phyloP scores from a whole-genome alignment of 1,140 invertebrate genomes.

The Pteromalus puparum region DNA sequence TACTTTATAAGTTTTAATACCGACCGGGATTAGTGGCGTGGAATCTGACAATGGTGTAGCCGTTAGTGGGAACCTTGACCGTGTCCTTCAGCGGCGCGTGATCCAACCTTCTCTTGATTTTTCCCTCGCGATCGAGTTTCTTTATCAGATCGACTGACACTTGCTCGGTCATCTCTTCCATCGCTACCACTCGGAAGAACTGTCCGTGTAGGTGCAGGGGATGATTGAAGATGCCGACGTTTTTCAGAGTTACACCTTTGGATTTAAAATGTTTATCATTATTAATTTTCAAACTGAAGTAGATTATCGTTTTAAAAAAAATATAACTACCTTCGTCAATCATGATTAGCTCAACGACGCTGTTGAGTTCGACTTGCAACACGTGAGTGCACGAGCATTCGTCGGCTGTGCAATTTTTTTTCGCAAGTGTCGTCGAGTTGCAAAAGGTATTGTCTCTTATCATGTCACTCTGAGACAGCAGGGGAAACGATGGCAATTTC shows the following conservation, averaged over 20 bases:
- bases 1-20: not conserved
- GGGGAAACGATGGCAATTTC: conserved; percentile 53
- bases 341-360: conserved; percentile 29
- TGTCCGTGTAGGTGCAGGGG: conserved; percentile 92
- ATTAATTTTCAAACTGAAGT: no score
- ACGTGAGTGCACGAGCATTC: conserved; percentile 36
- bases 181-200: conserved; percentile 87
- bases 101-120: conserved; percentile 84
- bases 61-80: conserved; percentile 90
- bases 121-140: conserved; percentile 81
- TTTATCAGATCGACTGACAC: conserved; percentile 83
- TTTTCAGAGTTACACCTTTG: no score
- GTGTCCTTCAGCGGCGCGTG: conserved; percentile 90
- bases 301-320: not conserved
- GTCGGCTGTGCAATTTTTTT: not conserved
- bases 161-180: conserved; percentile 80
- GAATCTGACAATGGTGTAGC: conserved; percentile 82
- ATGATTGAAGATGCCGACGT: conserved; percentile 79
- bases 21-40: not conserved
- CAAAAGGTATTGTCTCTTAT: conserved; percentile 16
- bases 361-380: not conserved
- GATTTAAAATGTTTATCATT: no score
- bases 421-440: not conserved
- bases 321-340: conserved; percentile 24
- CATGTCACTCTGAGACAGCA: conserved; percentile 53